A percentile compares a stretch with the other conserved stretches of the same genome.
phyloP scores from a whole-genome alignment of 2,888 invertebrate genomes.

The Lobophora halterata region DNA sequence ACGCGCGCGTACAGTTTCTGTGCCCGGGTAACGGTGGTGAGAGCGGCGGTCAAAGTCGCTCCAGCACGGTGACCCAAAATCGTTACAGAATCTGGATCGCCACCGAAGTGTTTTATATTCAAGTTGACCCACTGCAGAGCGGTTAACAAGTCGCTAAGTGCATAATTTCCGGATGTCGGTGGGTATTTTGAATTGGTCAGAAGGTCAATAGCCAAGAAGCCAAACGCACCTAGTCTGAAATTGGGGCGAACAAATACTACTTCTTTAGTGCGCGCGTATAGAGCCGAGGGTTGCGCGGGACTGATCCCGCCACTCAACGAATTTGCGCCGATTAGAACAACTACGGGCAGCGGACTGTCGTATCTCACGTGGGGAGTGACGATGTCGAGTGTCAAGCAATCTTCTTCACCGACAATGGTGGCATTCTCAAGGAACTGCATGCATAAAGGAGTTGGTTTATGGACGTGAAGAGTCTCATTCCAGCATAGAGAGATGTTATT shows the following conservation, averaged over 20 bases:
- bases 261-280: slow-evolving; percentile 88
- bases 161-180: slow-evolving; percentile 91
- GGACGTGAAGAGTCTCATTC: slow-evolving; percentile 86
- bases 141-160: slow-evolving; percentile 88
- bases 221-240: slow-evolving; percentile 89
- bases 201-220: slow-evolving; percentile 88
- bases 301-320: slow-evolving; percentile 89
- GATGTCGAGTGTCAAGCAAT: slow-evolving; percentile 91
- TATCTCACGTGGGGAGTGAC: slow-evolving; percentile 91
- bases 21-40: slow-evolving; percentile 82
- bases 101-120: slow-evolving; percentile 92
- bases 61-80: slow-evolving; percentile 93
- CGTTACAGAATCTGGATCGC: slow-evolving; percentile 88
- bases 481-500: slow-evolving; percentile 87
- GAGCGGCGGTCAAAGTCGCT: slow-evolving; percentile 89
- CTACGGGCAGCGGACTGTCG: slow-evolving; percentile 89
- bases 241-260: slow-evolving; percentile 93
- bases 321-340: slow-evolving; percentile 90
- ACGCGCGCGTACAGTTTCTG: slow-evolving; percentile 86
- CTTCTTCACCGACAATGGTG: slow-evolving; percentile 85
- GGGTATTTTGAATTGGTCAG: slow-evolving; percentile 86
- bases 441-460: slow-evolving; percentile 85
- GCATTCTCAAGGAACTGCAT: slow-evolving; percentile 86
- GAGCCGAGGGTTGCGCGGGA: slow-evolving; percentile 86
- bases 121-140: slow-evolving; percentile 89